phyloP scores from a whole-genome alignment of 92 coral and sea anemone genomes.

The Diadumene lineata region DNA sequence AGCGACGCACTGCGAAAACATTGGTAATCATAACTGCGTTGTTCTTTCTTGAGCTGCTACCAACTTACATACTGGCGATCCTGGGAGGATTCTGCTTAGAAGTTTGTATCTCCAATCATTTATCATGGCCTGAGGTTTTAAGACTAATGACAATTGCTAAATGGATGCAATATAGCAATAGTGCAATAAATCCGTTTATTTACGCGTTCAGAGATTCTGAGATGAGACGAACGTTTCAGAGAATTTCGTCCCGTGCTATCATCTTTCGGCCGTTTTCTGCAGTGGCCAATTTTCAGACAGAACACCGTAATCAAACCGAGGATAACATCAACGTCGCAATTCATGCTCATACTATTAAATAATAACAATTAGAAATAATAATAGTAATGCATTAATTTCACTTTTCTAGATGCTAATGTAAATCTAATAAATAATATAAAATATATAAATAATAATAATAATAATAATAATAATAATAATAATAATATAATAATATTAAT shows the following conservation, averaged over 20 bases:
- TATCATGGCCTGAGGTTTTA: slow-evolving; percentile 15
- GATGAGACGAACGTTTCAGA: slow-evolving; percentile 58
- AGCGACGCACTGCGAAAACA: slow-evolving; percentile 55
- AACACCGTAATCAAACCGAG: no score
- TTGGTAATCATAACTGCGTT: slow-evolving; percentile 46
- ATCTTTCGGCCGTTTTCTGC: slow-evolving; percentile 6
- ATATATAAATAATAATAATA: no score
- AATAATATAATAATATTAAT: no score
- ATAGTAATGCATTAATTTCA: no score
- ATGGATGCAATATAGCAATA: slow-evolving; percentile 87
- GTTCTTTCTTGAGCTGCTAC: slow-evolving; percentile 67
- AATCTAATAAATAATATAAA: no score
- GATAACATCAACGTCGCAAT: no score
- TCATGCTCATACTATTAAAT: no score
- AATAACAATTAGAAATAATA: no score
- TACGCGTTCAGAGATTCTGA: slow-evolving; percentile 68
- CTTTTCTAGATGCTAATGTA: no score
- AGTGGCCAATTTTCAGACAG: slow-evolving; percentile 10
- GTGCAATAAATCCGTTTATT: slow-evolving; percentile 71
- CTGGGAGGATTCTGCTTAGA: slow-evolving; percentile 52
- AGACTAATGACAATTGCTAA: slow-evolving; percentile 57
- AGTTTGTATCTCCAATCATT: not conserved
- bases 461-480: no score
- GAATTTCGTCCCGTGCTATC: slow-evolving; percentile 3
- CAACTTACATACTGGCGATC: slow-evolving; percentile 57